A percentile compares a stretch with the other conserved stretches of the same genome.
These are phyloP conservation scores for Phyllopteryx taeniolatus DNA, from an alignment of 2,113 vertebrate genomes.

Conservation along the genomic window DNA sequence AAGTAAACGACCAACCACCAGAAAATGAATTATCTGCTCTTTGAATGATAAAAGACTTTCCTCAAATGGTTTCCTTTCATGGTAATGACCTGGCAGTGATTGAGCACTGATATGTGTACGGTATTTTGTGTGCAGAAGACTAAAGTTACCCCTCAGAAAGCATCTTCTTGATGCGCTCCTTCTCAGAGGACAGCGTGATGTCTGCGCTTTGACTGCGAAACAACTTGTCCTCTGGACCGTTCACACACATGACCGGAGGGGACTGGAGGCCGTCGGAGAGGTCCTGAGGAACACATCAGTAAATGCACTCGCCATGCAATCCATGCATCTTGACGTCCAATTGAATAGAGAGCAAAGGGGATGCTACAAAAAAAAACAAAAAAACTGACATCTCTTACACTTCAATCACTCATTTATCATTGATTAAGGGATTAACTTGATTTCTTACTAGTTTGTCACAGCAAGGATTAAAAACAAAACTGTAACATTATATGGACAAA, in stretches of 20 bases:
- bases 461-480: too few species aligned
- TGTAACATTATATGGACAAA: too few species aligned
- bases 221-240: slow-evolving; percentile 91
- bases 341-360: too few species aligned
- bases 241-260: slow-evolving; percentile 79
- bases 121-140: background rate
- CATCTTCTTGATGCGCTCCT: slow-evolving; percentile 95
- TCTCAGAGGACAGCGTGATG: slow-evolving; percentile 83
- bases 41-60: slow-evolving; percentile 3
- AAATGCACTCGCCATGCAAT: slow-evolving; percentile 38
- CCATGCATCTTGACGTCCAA: background rate
- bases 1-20: background rate
- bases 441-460: too few species aligned
- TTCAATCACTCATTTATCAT: too few species aligned
- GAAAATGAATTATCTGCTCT: background rate
- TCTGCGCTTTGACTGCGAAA: slow-evolving; percentile 94
- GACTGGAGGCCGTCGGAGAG: slow-evolving; percentile 77
- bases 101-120: background rate
- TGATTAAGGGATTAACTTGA: too few species aligned
- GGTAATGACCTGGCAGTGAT: background rate
- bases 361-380: background rate
- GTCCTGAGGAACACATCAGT: slow-evolving; percentile 68
- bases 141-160: slow-evolving; percentile 86
- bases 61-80: background rate
- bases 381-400: too few species aligned